Percentiles rank a stretch among this genome's conserved stretches.
phyloP scores from a whole-genome alignment of 2,888 invertebrate genomes.

The Rhaphigaster nebulosa region DNA sequence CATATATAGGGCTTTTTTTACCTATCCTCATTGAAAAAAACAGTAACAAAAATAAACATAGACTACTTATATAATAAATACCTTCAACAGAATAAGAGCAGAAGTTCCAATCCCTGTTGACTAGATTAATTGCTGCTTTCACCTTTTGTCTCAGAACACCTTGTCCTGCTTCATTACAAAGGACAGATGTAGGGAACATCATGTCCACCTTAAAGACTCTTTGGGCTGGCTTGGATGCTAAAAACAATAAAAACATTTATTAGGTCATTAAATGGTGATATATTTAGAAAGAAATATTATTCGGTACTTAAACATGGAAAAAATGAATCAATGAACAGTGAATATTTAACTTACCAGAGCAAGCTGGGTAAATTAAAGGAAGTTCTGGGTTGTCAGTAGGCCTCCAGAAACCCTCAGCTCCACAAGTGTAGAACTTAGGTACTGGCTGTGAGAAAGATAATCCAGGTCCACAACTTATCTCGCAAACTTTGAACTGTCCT shows the following conservation, averaged over 20 bases:
- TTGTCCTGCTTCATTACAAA: constrained; percentile 96
- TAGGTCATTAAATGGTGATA: neutral
- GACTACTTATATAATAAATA: neutral
- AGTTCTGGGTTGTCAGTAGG: constrained; percentile 85
- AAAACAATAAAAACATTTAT: constrained; percentile 66
- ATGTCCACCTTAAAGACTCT: constrained; percentile 93
- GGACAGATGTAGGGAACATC: constrained; percentile 96
- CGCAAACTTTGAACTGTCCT: constrained; percentile 95
- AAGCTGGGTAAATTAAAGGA: constrained; percentile 91
- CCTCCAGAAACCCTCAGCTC: constrained; percentile 98
- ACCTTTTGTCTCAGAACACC: constrained; percentile 92
- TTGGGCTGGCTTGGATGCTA: constrained; percentile 91
- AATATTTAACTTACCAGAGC: constrained; percentile 72
- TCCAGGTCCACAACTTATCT: constrained; percentile 89
- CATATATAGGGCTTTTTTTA: too few species aligned
- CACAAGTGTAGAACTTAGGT: constrained; percentile 97
- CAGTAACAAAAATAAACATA: neutral
- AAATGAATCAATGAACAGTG: accelerated
- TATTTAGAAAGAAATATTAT: neutral
- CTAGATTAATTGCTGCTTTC: constrained; percentile 86
- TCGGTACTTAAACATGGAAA: neutral
- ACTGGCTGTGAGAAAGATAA: constrained; percentile 91
- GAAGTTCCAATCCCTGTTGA: constrained; percentile 97
- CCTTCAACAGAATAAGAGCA: constrained; percentile 92
- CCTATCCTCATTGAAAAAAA: too few species aligned